Base-by-base conservation (phyloP, 2,888 invertebrate genomes). In the Hanleya hanleyi region DNA sequence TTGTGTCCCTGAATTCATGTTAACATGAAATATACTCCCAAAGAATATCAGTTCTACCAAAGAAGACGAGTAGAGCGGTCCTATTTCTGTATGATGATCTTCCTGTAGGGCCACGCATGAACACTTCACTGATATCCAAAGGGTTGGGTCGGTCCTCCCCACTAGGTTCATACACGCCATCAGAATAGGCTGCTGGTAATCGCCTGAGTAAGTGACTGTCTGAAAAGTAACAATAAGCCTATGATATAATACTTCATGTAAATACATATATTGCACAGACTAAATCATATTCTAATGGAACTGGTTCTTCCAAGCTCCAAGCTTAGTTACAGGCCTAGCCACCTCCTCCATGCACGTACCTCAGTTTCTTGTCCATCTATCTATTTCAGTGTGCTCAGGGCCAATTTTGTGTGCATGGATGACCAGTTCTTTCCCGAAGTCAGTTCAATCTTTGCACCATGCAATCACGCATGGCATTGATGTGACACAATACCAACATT, bases 1-100 rank as follows among this genome's bases (percentile, higher is more conserved):
- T n/a, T n/a, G n/a, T n/a, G n/a, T n/a, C n/a, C n/a, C n/a, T n/a
- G n/a, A n/a, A n/a, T n/a, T n/a, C n/a, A n/a, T n/a, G n/a, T n/a
- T n/a, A n/a, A n/a, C n/a, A n/a, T n/a, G n/a, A n/a, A n/a, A n/a
- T n/a, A n/a, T n/a, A n/a, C n/a, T n/a, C n/a, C n/a, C n/a, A n/a
- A n/a, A 18, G 22, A 47, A 47, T 47, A 4, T 32, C 9, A n/a
- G 1, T 73, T 87, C 78, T 87, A 93, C 93, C 93, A 83, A 93
- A 93, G 85, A 92, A 93, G 2, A 93, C 93, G 29, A 93, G 88
- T 32, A 93, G 88, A 0, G 93, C 93, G 74, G 92, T 93, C 84
- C 92, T 92, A 47, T 92, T 92, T 15, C 91, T 91, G 76, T 86
- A 88, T 2, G 93, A 93, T 5, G 91, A 91, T 1, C 79, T 76